Base-by-base conservation (phyloP, 2,888 invertebrate genomes). In the Cantharis rufa region DNA sequence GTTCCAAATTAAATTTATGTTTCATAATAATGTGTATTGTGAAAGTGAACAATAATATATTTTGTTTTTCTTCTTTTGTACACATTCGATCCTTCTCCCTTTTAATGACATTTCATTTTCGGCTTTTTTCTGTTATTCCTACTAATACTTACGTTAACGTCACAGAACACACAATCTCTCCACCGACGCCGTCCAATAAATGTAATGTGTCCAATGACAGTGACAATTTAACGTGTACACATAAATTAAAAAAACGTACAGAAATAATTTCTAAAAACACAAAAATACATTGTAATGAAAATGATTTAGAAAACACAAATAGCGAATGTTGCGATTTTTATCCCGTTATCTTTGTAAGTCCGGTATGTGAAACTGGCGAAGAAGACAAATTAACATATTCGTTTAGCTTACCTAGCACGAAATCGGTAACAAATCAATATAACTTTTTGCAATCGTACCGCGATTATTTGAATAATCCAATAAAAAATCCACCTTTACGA, bases 401-500 rank as follows among this genome's bases (percentile, higher is more conserved):
- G 11, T 69, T 18, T 62, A 74, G 69, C 62, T 66, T 62, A 62
- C 71, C 71, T 13, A 13, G 27, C 63, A 32, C 24, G 4, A 73
- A n/a, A 62, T 70, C 15, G 18, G 68, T 24, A n/a, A 28, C 15
- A 15, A 75, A 16, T 66, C 64, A 66, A 21, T 48, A 66, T 62
- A 71, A 69, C 18, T 62, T 72, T 70, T 69, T 70, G 63, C 76
- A 74, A 61, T 32, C 63, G 11, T 68, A 70, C 18, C 69, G 48
- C 70, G 62, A 74, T 16, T 70, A 70, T 32, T 48, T 74, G n/a
- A 70, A 48, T 32, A 15, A 48, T 15, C 70, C 74, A 11, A 62
- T 32, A 62, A 27, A 18, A 21, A 68, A 63, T 62, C 72, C 72
- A 27, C 77, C 80, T 32, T 68, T 78, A 72, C 86, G 87, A 80